Base-by-base conservation (phyloP, 2,888 invertebrate genomes). In the Hyposoter didymator region DNA sequence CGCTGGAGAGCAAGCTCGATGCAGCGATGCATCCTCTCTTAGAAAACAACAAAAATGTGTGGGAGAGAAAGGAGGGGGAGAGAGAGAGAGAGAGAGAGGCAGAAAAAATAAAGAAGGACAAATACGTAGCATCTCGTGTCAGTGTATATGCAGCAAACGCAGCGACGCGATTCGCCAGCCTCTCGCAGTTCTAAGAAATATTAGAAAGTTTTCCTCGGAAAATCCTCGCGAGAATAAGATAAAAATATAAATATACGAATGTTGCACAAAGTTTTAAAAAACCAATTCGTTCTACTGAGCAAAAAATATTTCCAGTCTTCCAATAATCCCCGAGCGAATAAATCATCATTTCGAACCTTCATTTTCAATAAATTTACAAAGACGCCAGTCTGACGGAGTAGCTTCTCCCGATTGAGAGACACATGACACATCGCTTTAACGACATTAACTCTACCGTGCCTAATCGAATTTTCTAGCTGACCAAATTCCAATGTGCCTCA, bases 181-280 rank as follows among this genome's bases (percentile, higher is more conserved):
- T 83, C 76, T 74, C 69, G 78, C 73, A 73, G 72, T 75, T 80
- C 70, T 19, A 62, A 78, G 76, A 81, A 85, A 82, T 85, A 85
- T 87, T 87, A 87, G 87, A 87, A 88, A 87, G 87, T 87, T 85
- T 78, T 78, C 67, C 78, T 49, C 64, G 49, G 59, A 55, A 69
- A 69, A 39, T 6, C 28, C 22, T 39, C 55, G 39, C 52, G 75
- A 69, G 78, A 87, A 81, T 47, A 73, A 79, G 45, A 78, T 73
- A 69, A 78, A 74, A 84, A 64, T 75, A 35, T 4, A 74, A 84
- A 64, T 75, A 35, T 4, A 72, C 70, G 69, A 66, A 66, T 39
- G 39, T 35, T 66, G 66, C 19, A 39, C n/a, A 39, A 66, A 35
- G 39, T 66, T 39, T 17, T 35, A 2, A 66, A 66, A 66, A 66